phyloP scores from a whole-genome alignment of 92 coral and sea anemone species.

The Phymanthus crucifer region DNA sequence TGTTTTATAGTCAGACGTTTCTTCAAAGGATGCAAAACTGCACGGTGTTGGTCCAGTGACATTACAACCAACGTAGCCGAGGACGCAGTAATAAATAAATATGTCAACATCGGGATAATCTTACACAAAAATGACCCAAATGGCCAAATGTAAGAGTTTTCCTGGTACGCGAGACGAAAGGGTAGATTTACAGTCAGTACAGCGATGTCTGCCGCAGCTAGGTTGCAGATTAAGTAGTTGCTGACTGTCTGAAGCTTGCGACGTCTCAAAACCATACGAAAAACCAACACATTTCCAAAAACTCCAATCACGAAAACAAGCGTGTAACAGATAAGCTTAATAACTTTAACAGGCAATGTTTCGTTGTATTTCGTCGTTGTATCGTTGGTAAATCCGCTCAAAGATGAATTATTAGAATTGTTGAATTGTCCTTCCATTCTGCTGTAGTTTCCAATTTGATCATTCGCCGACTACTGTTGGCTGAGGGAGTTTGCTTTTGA shows the following conservation, averaged over 20 bases:
- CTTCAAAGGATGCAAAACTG: conserved; percentile 55
- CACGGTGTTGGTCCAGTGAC: conserved; percentile 72
- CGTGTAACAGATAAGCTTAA: conserved; percentile 69
- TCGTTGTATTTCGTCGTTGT: conserved; percentile 20
- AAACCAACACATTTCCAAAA: conserved; percentile 71
- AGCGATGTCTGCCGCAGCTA: conserved; percentile 93
- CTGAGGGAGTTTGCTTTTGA: neutral
- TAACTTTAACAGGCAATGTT: conserved; percentile 64
- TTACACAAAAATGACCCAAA: conserved; percentile 83
- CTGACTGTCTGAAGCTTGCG: conserved; percentile 78
- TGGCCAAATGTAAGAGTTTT: conserved; percentile 86
- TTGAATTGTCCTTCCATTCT: neutral
- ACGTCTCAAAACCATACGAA: conserved; percentile 71
- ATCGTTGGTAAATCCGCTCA: neutral
- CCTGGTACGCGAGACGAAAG: conserved; percentile 87
- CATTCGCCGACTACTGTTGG: neutral
- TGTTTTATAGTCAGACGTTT: conserved; percentile 56
- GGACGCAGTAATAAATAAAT: conserved; percentile 80
- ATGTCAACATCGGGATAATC: conserved; percentile 75
- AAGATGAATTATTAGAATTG: neutral
- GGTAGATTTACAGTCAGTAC: conserved; percentile 80
- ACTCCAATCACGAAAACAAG: conserved; percentile 76
- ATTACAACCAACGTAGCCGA: conserved; percentile 78
- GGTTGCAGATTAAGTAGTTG: conserved; percentile 75
- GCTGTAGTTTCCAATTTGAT: neutral